These are phyloP conservation scores for Platichthys flesus DNA, from an alignment of 2,113 vertebrate genomes.

Conservation along the genomic window DNA sequence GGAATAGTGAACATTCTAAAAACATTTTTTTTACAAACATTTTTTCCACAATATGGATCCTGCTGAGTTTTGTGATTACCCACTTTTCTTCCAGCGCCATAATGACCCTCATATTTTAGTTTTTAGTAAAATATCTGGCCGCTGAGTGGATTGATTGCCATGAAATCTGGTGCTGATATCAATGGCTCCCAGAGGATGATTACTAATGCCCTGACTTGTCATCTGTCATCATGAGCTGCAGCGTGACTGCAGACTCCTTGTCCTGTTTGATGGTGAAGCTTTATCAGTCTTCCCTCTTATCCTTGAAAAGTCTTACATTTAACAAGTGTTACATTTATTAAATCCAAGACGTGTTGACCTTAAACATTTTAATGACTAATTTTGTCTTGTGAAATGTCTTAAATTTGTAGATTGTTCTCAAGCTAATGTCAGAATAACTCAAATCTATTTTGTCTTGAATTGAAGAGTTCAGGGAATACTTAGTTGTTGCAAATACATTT, in stretches of 20 bases:
- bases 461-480: too few relatives aligned
- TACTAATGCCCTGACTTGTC: not conserved
- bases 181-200: not conserved
- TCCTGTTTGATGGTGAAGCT: not conserved
- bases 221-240: not conserved
- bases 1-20: too few relatives aligned
- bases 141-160: not conserved
- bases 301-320: not conserved
- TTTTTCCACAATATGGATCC: not conserved
- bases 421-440: not conserved
- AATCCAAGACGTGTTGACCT: not conserved
- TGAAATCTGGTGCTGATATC: not conserved
- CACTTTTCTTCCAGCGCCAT: not conserved
- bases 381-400: not conserved
- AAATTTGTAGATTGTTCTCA: not conserved
- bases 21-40: not conserved
- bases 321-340: not conserved
- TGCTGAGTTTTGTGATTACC: not conserved
- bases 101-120: not conserved
- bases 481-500: too few relatives aligned
- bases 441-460: not conserved
- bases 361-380: not conserved
- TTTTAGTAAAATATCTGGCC: slow-evolving; percentile 5
- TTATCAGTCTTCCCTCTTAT: not conserved
- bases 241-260: not conserved